These are phyloP conservation scores for Halcyon leucocephala DNA, from an alignment of 2,797 vertebrate genomes.

Conservation along the genomic window DNA sequence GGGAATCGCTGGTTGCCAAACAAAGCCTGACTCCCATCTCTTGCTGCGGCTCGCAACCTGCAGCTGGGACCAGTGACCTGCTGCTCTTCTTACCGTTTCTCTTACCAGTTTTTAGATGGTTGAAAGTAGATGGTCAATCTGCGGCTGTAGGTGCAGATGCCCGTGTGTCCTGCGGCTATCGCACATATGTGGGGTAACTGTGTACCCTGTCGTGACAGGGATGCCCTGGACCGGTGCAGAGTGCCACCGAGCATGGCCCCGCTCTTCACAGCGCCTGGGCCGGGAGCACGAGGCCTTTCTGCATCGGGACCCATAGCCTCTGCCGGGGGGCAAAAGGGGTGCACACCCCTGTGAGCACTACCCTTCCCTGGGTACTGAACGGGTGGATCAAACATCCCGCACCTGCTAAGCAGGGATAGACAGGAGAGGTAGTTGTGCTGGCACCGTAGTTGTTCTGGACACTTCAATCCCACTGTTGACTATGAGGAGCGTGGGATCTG, in stretches of 20 bases:
- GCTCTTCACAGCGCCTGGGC: too few species aligned
- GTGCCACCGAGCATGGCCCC: fast-evolving
- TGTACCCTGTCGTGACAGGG: fast-evolving
- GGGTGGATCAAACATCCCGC: fast-evolving
- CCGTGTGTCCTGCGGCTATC: fast-evolving
- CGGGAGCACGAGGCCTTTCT: neutral
- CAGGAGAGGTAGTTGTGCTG: neutral
- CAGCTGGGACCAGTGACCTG: fast-evolving
- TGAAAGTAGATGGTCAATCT: neutral
- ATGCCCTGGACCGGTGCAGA: fast-evolving
- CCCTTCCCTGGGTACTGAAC: neutral
- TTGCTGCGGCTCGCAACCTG: neutral
- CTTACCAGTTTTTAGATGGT: fast-evolving
- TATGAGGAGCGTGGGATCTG: neutral
- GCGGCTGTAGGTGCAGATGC: fast-evolving
- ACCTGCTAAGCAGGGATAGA: neutral
- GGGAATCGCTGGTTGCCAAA: neutral
- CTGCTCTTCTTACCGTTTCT: neutral
- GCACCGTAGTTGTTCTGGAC: neutral
- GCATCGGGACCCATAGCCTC: fast-evolving
- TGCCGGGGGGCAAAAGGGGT: neutral
- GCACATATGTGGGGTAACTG: fast-evolving
- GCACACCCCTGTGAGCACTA: too few species aligned
- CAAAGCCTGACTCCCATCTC: neutral
- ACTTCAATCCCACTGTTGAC: neutral